Percentiles rank a stretch among this genome's conserved stretches.
These are phyloP conservation scores for Chaetorhynchus papuensis DNA, from an alignment of 2,113 vertebrate genomes.

Conservation along the genomic window DNA sequence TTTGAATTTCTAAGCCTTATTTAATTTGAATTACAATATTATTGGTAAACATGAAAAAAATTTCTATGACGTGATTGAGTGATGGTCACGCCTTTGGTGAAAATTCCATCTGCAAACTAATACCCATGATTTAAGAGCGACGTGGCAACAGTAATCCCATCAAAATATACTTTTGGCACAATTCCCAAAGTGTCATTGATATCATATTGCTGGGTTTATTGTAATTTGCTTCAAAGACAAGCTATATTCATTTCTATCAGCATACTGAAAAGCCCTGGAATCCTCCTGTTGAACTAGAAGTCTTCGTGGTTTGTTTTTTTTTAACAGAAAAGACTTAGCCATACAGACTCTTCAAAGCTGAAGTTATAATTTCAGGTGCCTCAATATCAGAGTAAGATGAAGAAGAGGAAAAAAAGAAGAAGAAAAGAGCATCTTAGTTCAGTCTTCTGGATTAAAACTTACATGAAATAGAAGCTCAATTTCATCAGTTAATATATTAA, in stretches of 20 bases:
- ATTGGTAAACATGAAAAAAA: background rate
- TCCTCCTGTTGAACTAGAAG: background rate
- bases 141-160: background rate
- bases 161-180: background rate
- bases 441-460: background rate
- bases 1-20: background rate
- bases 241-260: background rate
- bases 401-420: background rate
- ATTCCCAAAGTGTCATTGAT: background rate
- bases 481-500: background rate
- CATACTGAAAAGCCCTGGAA: background rate
- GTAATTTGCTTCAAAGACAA: background rate
- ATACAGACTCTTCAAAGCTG: background rate
- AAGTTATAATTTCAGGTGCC: background rate
- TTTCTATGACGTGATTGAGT: background rate
- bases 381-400: background rate
- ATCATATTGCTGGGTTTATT: background rate
- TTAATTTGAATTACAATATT: background rate
- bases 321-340: background rate
- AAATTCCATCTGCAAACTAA: background rate
- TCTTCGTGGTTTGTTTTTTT: background rate
- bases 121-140: background rate
- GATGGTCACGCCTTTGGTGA: background rate
- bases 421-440: background rate
- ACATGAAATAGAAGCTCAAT: background rate